phyloP scores from a whole-genome alignment of 2,797 vertebrate species.

The Alca torda region DNA sequence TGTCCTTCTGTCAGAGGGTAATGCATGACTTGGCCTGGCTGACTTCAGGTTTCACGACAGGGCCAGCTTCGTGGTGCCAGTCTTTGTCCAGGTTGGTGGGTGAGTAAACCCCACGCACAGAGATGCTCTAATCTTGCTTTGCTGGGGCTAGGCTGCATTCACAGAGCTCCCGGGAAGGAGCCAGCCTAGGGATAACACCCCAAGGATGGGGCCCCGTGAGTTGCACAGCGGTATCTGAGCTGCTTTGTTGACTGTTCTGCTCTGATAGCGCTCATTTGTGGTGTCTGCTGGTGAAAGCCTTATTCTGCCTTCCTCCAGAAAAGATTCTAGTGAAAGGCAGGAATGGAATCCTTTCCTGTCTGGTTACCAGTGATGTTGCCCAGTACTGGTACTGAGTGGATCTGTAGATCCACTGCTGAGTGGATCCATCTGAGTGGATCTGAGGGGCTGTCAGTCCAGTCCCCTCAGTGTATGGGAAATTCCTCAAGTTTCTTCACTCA shows the following conservation, averaged over 20 bases:
- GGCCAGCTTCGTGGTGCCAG: not conserved
- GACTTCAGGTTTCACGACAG: not conserved
- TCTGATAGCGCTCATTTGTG: not conserved
- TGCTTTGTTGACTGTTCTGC: not conserved
- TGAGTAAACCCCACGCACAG: not conserved
- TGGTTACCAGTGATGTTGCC: not conserved
- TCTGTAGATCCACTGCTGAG: no score
- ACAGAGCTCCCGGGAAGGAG: not conserved
- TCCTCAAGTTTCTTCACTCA: not conserved
- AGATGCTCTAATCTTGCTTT: not conserved
- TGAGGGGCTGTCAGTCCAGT: not conserved
- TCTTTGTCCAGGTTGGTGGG: not conserved
- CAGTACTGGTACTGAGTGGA: not conserved
- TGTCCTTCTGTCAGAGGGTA: not conserved
- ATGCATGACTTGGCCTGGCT: not conserved
- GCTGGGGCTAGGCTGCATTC: not conserved
- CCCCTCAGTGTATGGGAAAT: not conserved
- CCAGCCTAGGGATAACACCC: not conserved
- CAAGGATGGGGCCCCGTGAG: not conserved
- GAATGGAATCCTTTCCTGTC: not conserved
- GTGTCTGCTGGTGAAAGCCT: not conserved
- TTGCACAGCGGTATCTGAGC: not conserved
- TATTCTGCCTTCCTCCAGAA: not conserved
- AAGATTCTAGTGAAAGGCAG: not conserved
- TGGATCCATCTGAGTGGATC: no score